phyloP scores from a whole-genome alignment of 2,888 invertebrate genomes.

The Fragum whitleyi region DNA sequence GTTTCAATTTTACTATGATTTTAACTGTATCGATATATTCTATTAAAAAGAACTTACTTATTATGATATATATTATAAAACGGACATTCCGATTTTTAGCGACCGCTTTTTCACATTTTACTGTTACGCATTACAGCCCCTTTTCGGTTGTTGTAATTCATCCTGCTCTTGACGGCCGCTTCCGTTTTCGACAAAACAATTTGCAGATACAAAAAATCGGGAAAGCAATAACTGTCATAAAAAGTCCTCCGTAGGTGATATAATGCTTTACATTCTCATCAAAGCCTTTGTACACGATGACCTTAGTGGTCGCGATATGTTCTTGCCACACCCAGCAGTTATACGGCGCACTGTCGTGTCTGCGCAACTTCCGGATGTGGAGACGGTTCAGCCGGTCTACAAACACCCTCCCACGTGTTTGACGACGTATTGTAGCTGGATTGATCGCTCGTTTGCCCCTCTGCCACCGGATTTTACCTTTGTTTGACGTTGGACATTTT shows the following conservation, averaged over 20 bases:
- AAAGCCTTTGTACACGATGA: constrained; percentile 87
- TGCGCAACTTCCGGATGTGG: constrained; percentile 87
- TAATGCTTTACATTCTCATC: constrained; percentile 76
- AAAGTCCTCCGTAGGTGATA: constrained; percentile 75
- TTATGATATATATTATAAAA: too few species aligned
- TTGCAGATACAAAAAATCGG: constrained; percentile 66
- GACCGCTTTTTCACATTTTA: too few species aligned
- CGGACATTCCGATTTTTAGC: too few species aligned
- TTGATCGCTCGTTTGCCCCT: constrained; percentile 84
- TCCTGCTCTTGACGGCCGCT: constrained; percentile 1
- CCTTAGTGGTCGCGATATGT: constrained; percentile 88
- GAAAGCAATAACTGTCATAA: constrained; percentile 68
- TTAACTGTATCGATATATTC: too few species aligned
- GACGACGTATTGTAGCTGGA: constrained; percentile 86
- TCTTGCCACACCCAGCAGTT: constrained; percentile 89
- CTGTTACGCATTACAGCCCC: too few species aligned
- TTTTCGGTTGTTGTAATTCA: too few species aligned
- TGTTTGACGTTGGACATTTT: constrained; percentile 73
- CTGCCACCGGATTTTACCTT: constrained; percentile 76
- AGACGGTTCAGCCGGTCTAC: constrained; percentile 88
- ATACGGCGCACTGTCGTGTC: constrained; percentile 86
- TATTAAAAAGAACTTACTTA: too few species aligned
- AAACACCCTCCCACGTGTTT: constrained; percentile 87
- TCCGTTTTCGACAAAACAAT: constrained; percentile 48
- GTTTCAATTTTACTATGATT: too few species aligned